These are phyloP conservation scores for Drosophila paracracens DNA, from an alignment of 2,888 invertebrate genomes.

Conservation along the genomic window DNA sequence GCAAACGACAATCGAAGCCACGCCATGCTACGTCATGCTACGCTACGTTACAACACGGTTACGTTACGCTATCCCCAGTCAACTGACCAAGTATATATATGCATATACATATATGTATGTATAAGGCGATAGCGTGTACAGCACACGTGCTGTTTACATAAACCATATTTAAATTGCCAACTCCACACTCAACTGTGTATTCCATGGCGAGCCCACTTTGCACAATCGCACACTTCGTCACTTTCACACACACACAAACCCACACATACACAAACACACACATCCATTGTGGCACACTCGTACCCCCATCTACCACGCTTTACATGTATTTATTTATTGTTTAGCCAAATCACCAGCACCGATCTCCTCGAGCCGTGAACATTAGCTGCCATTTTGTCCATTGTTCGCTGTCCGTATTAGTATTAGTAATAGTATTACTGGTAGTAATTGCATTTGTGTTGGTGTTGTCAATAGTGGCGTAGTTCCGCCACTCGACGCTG, in stretches of 20 bases:
- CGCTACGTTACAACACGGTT: conserved; percentile 43
- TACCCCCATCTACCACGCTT: conserved; percentile 2
- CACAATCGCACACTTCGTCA: conserved; percentile 7
- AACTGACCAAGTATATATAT: conserved; percentile 48
- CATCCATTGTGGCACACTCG: background rate
- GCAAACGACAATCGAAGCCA: conserved; percentile 20
- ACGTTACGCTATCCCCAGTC: conserved; percentile 63
- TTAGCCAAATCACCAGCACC: conserved; percentile 63
- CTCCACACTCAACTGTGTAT: conserved; percentile 43
- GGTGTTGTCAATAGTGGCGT: conserved; percentile 18
- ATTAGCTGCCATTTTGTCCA: conserved; percentile 63
- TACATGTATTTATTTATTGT: conserved; percentile 74
- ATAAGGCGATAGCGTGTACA: conserved; percentile 25
- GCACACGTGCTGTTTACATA: conserved; percentile 58
- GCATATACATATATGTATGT: conserved; percentile 6
- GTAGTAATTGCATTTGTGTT: conserved; percentile 29
- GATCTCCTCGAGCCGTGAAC: conserved; percentile 70
- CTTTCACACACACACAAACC: conserved; percentile 1
- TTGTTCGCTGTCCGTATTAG: background rate
- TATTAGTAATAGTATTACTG: conserved; percentile 10
- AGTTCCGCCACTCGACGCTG: conserved; percentile 60
- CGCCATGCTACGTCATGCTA: conserved; percentile 33
- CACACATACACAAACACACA: background rate
- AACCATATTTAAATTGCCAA: conserved; percentile 75
- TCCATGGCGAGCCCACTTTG: conserved; percentile 8